Conservation (phyloP, 1,140 invertebrate genomes). For the Parapsyche elsis region DNA sequence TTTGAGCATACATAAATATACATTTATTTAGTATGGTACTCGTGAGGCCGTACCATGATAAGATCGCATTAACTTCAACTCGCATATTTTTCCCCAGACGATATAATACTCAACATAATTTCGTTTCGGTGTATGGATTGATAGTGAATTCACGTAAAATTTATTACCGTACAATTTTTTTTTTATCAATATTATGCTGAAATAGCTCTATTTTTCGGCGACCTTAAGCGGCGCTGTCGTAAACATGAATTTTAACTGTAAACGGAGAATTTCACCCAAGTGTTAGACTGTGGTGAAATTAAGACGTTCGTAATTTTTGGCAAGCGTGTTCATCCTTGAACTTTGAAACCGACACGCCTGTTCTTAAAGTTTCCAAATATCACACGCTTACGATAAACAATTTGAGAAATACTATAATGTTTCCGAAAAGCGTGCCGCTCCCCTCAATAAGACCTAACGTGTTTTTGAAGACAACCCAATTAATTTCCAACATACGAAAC, state of each 20-base stretch:
- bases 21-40: background rate
- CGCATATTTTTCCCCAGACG: slow-evolving; percentile 1
- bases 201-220: background rate
- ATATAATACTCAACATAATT: slow-evolving; percentile 8
- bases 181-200: background rate
- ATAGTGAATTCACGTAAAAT: background rate
- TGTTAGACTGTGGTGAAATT: background rate
- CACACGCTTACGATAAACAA: slow-evolving; percentile 28
- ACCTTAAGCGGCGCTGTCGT: background rate
- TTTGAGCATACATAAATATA: slow-evolving; percentile 12
- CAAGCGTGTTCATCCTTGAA: slow-evolving; percentile 30
- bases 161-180: background rate
- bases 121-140: background rate
- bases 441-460: background rate
- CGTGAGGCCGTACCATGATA: slow-evolving; percentile 18
- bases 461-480: slow-evolving; percentile 17
- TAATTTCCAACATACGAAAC: background rate
- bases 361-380: slow-evolving; percentile 19
- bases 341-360: background rate
- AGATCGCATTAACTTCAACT: slow-evolving; percentile 22
- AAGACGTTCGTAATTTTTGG: slow-evolving; percentile 35
- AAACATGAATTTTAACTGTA: background rate
- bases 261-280: background rate
- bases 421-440: background rate
- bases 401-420: slow-evolving; percentile 24